These are phyloP conservation scores for Argyrosomus japonicus DNA, from an alignment of 2,113 vertebrate species.

Conservation along the genomic window DNA sequence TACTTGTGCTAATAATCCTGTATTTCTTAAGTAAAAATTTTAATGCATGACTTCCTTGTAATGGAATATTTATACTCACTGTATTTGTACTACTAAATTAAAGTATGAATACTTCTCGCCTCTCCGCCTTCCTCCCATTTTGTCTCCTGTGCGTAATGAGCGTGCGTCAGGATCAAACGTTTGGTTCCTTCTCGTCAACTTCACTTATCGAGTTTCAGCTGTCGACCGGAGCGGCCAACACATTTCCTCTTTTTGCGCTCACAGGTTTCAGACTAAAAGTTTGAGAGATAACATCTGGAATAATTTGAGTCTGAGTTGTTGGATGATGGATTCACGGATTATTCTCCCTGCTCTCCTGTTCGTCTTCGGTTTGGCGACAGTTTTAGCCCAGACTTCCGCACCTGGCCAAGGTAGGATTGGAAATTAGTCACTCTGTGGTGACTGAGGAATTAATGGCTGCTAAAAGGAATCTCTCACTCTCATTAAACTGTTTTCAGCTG, in stretches of 20 bases:
- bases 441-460: not conserved
- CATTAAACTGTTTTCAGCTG: not conserved
- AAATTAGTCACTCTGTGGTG: not conserved
- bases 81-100: not conserved
- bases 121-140: slow-evolving; percentile 16
- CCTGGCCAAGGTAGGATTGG: slow-evolving; percentile 58
- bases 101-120: not conserved
- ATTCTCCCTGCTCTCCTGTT: slow-evolving; percentile 67
- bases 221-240: not conserved
- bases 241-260: not conserved
- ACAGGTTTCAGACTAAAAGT: not conserved
- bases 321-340: slow-evolving; percentile 67
- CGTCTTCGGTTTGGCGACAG: slow-evolving; percentile 61
- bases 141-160: slow-evolving; percentile 45
- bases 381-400: slow-evolving; percentile 59
- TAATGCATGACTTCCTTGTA: not conserved
- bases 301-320: not conserved
- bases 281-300: not conserved
- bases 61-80: not conserved
- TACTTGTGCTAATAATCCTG: not conserved
- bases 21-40: too few relatives aligned
- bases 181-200: slow-evolving; percentile 31
- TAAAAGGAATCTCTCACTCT: not conserved
- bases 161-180: slow-evolving; percentile 51
- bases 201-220: slow-evolving; percentile 17